These are phyloP conservation scores for Scaptomyza pallida DNA, from an alignment of 1,140 invertebrate genomes.

Conservation along the genomic window DNA sequence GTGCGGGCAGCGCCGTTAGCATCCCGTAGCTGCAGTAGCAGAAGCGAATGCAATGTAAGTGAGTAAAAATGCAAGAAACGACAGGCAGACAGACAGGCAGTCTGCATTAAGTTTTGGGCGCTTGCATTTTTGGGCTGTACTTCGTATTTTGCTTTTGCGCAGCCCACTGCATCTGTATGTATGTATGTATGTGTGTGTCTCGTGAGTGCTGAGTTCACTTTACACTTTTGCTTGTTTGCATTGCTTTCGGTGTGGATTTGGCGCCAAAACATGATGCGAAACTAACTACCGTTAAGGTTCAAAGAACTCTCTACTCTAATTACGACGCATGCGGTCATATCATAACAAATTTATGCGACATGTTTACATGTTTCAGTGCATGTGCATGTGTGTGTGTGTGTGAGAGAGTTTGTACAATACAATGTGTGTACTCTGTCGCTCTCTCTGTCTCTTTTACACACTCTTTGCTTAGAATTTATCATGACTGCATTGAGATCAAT, in stretches of 20 bases:
- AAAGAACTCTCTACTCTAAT: conserved; percentile 76
- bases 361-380: background rate
- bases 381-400: background rate
- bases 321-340: conserved; percentile 56
- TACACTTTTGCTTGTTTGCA: conserved; percentile 46
- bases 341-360: conserved; percentile 62
- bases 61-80: conserved; percentile 22
- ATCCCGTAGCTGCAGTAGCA: background rate
- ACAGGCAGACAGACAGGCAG: conserved; percentile 2
- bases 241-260: conserved; percentile 65
- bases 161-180: conserved; percentile 43
- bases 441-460: conserved; percentile 5
- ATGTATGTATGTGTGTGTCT: conserved; percentile 12
- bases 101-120: conserved; percentile 23
- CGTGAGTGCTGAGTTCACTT: conserved; percentile 27
- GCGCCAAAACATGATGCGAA: conserved; percentile 66
- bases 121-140: conserved; percentile 31
- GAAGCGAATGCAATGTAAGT: conserved; percentile 33
- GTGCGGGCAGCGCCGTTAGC: conserved; percentile 38
- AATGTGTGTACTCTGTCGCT: conserved; percentile 3
- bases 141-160: conserved; percentile 41
- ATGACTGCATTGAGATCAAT: conserved; percentile 74
- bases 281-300: conserved; percentile 70
- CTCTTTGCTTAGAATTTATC: conserved; percentile 64
- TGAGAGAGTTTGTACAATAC: too few species aligned